These are phyloP conservation scores for Enteromius viviparus DNA, from an alignment of 2,797 vertebrate genomes.

Conservation along the genomic window DNA sequence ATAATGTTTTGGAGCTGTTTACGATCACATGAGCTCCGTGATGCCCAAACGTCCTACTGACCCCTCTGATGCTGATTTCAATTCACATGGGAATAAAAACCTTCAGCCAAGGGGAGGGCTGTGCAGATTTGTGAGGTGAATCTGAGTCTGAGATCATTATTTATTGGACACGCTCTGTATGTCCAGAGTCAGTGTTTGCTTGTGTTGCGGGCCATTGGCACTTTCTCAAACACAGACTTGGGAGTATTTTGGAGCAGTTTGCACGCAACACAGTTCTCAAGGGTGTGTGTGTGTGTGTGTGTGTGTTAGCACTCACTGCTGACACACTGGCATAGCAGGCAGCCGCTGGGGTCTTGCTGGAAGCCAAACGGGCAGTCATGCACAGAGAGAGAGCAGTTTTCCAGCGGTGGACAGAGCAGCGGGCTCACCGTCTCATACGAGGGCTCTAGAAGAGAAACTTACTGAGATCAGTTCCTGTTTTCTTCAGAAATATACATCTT, in stretches of 20 bases:
- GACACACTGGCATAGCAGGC: slow-evolving; percentile 82
- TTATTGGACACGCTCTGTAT: background rate
- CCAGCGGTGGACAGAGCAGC: slow-evolving; percentile 77
- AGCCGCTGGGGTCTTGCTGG: slow-evolving; percentile 79
- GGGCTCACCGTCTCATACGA: slow-evolving; percentile 83
- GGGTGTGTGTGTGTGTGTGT: background rate
- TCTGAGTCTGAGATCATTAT: slow-evolving; percentile 15
- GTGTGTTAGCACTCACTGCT: slow-evolving; percentile 72
- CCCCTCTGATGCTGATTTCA: background rate
- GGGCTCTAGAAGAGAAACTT: slow-evolving; percentile 71
- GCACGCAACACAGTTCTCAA: slow-evolving; percentile 20
- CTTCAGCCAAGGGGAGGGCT: slow-evolving; percentile 16
- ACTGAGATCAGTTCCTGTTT: background rate
- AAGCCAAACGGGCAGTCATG: slow-evolving; percentile 80
- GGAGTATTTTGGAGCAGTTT: slow-evolving; percentile 19
- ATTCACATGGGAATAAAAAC: background rate
- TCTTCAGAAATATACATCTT: background rate
- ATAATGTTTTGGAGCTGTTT: background rate
- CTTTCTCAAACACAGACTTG: slow-evolving; percentile 15
- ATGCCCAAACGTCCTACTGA: background rate
- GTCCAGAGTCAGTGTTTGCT: slow-evolving; percentile 28
- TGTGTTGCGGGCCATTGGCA: slow-evolving; percentile 7
- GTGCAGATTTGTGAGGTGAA: slow-evolving; percentile 18
- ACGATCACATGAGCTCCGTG: background rate
- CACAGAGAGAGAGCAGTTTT: slow-evolving; percentile 80